These are phyloP conservation scores for Acanthiza pusilla DNA, from an alignment of 2,797 vertebrate species.

Conservation along the genomic window DNA sequence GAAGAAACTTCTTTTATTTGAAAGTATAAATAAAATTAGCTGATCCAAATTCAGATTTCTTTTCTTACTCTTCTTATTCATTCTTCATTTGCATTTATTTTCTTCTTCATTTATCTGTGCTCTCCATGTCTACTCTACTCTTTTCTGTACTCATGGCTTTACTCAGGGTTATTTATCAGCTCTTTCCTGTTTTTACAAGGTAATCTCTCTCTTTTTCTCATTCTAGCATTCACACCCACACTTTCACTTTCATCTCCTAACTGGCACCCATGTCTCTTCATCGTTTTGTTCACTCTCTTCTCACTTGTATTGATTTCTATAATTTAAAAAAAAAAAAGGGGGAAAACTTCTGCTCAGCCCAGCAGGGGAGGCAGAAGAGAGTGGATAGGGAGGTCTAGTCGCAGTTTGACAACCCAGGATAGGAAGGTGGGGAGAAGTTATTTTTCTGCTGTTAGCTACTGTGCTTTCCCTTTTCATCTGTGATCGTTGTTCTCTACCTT, in stretches of 20 bases:
- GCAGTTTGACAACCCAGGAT: not conserved
- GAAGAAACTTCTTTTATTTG: not conserved
- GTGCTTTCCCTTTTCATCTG: not conserved
- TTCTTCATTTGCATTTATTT: slow-evolving; percentile 2
- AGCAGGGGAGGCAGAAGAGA: not conserved
- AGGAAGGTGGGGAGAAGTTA: not conserved
- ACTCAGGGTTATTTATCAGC: not conserved
- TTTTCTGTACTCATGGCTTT: not conserved
- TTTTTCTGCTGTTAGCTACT: not conserved
- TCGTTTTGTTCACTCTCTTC: not conserved
- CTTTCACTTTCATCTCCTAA: not conserved
- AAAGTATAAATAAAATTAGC: not conserved
- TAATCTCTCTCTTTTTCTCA: not conserved
- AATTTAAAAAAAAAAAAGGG: not conserved
- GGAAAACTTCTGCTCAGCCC: not conserved
- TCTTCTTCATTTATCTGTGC: not conserved
- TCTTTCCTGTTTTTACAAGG: not conserved
- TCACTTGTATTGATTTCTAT: not conserved
- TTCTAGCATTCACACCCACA: not conserved
- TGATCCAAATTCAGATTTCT: not conserved
- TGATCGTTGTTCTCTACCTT: not conserved
- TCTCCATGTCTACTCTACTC: not conserved
- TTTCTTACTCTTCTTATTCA: not conserved
- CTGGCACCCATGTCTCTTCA: not conserved
- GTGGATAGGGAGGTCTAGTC: not conserved